Evolutionary conservation across 2,888 invertebrate genomes (phyloP), one percentile per base, ranked within the genome.

Genomic region (Acleris cristana): DNA sequence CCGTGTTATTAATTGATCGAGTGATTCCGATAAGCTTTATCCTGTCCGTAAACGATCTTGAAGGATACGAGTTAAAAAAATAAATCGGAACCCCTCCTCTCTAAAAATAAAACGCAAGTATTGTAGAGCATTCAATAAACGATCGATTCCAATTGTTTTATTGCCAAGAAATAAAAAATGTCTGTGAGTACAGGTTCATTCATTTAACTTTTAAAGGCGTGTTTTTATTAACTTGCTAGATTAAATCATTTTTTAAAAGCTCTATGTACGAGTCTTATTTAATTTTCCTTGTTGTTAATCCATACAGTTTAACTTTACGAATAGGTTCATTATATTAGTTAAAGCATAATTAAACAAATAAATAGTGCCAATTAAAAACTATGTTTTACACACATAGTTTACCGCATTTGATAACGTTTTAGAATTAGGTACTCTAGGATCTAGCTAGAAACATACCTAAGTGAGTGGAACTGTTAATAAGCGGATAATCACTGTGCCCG

Each of bases 1-100:
- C 85, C 77, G 85, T 84, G 78, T 88, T 89, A 90, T 90, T 90
- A 90, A 88, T 88, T 88, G 90, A 91, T 91, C 84, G 69, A 71
- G 57, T 76, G 90, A 89, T 88, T 57, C 53, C 48, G 67, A 67
- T 67, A 67, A 67, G 63, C 67, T 48, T 63, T 58, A 87, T 80
- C 75, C 73, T 71, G 66, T 72, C 73, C 72, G 74, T 74, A 76
- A 74, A 74, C 77, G 80, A 83, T 86, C 83, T 76, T 79, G 78
- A 77, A 75, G 76, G 77, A 81, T 79, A 74, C 70, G 64, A 74
- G 71, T 69, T 71, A 40, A 61, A 66, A 54, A 56, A 56, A 44
- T n/a, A 56, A 44, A 44, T 16, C 8, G 44, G 19, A 40, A 18
- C 34, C 10, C 23, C 7, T 10, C n/a, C 19, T 51, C 19, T 44